Evolutionary conservation across 2,113 vertebrate species (phyloP).

Genomic region (Eolophus roseicapilla): DNA sequence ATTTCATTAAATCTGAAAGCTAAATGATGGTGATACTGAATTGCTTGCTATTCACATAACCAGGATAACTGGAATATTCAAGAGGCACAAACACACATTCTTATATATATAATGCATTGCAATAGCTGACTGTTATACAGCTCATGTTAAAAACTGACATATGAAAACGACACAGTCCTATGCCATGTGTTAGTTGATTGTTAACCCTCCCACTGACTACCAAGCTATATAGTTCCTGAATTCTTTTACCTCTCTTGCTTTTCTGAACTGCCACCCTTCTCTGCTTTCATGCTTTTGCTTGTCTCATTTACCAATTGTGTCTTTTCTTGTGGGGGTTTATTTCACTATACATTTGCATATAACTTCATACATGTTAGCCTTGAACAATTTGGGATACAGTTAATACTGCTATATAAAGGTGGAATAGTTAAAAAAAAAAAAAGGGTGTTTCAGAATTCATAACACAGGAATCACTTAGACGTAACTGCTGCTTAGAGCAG

Average conservation of each 20-base stretch:
- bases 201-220: not conserved
- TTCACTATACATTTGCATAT: not conserved
- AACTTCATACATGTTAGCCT: not conserved
- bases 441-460: not conserved
- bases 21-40: not conserved
- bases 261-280: not conserved
- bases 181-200: not conserved
- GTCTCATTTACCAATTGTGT: not conserved
- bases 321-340: not conserved
- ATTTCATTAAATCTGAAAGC: constrained; percentile 36
- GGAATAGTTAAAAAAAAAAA: not conserved
- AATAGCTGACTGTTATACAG: not conserved
- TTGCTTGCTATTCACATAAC: not conserved
- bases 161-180: not conserved
- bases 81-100: not conserved
- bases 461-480: not conserved
- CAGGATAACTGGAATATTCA: not conserved
- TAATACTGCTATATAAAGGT: not conserved
- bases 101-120: not conserved
- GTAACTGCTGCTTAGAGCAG: not conserved
- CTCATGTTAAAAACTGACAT: not conserved
- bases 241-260: not conserved
- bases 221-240: not conserved
- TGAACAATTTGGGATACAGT: not conserved
- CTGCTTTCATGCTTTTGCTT: not conserved